Evolutionary conservation across 2,797 vertebrate species (phyloP).

Genomic region (Ctenopoma kingsleyae): DNA sequence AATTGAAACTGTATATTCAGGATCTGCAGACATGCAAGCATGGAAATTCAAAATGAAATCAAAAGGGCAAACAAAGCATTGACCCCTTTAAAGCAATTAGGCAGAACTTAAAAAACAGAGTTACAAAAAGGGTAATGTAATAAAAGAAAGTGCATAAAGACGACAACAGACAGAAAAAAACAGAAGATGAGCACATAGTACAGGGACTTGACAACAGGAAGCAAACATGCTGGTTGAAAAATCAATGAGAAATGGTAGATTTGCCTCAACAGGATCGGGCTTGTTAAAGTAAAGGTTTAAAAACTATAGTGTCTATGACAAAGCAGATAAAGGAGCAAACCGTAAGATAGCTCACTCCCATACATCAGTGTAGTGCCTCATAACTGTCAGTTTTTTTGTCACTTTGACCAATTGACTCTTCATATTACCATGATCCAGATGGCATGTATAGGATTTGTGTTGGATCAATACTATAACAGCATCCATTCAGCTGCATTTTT

Average conservation of each 20-base stretch:
- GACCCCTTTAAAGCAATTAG: neutral
- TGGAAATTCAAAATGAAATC: constrained; percentile 25
- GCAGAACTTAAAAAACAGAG: constrained; percentile 8
- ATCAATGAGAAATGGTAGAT: constrained; percentile 12
- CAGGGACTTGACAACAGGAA: constrained; percentile 46
- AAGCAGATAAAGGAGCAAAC: constrained; percentile 16
- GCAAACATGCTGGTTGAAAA: constrained; percentile 65
- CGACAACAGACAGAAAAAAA: constrained; percentile 9
- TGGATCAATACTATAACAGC: neutral
- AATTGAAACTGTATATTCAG: constrained; percentile 16
- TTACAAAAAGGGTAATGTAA: constrained; percentile 8
- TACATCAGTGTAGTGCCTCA: neutral
- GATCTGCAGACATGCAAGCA: constrained; percentile 37
- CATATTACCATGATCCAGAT: neutral
- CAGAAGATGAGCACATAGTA: constrained; percentile 35
- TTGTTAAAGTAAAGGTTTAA: constrained; percentile 4
- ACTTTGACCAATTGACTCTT: neutral
- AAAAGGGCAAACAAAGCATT: constrained; percentile 3
- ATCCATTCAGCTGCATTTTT: neutral
- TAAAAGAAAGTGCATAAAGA: constrained; percentile 16
- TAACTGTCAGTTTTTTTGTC: neutral
- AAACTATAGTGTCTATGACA: constrained; percentile 3
- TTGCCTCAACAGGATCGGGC: constrained; percentile 25
- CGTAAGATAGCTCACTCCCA: neutral
- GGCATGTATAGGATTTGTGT: neutral